Evolutionary conservation across 2,797 vertebrate genomes (phyloP).

Genomic region (Xerus rutilus): DNA sequence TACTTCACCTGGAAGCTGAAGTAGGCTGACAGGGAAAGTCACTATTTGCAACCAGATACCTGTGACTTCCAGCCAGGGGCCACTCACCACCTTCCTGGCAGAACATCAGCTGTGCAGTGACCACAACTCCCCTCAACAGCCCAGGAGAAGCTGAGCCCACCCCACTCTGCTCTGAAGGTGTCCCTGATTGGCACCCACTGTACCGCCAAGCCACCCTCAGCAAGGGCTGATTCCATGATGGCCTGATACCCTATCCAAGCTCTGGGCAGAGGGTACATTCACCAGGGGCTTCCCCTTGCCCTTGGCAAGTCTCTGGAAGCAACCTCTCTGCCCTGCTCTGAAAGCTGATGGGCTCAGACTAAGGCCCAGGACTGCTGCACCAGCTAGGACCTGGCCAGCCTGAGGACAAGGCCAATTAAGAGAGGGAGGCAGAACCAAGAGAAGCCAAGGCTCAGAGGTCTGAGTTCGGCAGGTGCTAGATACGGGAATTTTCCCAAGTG

Average conservation of each 20-base stretch:
- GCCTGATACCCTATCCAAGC: not conserved
- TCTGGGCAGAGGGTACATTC: not conserved
- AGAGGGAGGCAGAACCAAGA: not conserved
- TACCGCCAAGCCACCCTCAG: not conserved
- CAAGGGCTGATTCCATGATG: accelerated
- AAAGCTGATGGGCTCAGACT: accelerated
- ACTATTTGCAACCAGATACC: no score
- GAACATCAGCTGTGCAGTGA: not conserved
- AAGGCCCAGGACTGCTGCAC: not conserved
- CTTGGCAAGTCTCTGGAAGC: not conserved
- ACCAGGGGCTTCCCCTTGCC: accelerated
- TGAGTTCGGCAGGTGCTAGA: not conserved
- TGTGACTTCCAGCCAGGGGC: not conserved
- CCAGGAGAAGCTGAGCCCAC: accelerated
- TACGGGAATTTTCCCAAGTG: not conserved
- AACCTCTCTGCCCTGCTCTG: not conserved
- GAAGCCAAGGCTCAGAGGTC: not conserved
- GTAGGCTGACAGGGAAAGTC: not conserved
- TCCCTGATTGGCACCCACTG: accelerated
- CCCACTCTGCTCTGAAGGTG: not conserved
- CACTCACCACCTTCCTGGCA: not conserved
- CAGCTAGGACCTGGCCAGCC: accelerated
- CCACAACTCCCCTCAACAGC: not conserved
- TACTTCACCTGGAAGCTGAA: accelerated
- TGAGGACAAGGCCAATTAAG: not conserved